Evolutionary conservation across 2,113 vertebrate species (phyloP).

Genomic region (Ciconia stormi): DNA sequence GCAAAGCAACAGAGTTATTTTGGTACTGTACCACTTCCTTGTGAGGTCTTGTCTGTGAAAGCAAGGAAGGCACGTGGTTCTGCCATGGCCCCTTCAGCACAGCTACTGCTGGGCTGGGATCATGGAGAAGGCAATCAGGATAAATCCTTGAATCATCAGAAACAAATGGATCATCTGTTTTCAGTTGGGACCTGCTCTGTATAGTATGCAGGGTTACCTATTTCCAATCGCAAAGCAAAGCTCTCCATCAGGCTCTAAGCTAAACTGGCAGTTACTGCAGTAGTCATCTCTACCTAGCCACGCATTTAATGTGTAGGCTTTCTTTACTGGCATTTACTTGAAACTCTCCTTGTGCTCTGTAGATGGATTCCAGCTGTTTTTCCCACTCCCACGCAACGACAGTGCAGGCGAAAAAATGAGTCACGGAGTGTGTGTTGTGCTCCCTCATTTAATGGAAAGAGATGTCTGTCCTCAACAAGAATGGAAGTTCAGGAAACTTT

Average conservation of each 20-base stretch:
- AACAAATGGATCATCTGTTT: not conserved
- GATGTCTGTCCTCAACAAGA: not conserved
- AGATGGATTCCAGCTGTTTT: slow-evolving; percentile 49
- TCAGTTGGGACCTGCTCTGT: not conserved
- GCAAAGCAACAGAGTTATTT: not conserved
- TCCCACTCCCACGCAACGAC: not conserved
- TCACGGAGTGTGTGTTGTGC: not conserved
- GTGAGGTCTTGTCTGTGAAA: not conserved
- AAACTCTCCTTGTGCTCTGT: not conserved
- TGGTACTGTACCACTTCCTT: not conserved
- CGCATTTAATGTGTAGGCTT: not conserved
- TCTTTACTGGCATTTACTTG: not conserved
- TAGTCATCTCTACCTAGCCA: not conserved
- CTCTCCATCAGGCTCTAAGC: not conserved
- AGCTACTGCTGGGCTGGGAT: not conserved
- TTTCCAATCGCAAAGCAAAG: not conserved
- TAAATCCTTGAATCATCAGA: not conserved
- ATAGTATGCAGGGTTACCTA: not conserved
- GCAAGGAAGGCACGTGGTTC: not conserved
- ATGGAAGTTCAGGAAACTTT: not conserved
- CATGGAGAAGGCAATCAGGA: not conserved
- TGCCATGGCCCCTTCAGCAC: not conserved
- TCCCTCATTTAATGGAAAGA: not conserved
- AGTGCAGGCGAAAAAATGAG: not conserved
- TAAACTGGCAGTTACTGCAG: not conserved